Evolutionary conservation across 2,113 vertebrate species (phyloP).

Genomic region (Turdus rufiventris): DNA sequence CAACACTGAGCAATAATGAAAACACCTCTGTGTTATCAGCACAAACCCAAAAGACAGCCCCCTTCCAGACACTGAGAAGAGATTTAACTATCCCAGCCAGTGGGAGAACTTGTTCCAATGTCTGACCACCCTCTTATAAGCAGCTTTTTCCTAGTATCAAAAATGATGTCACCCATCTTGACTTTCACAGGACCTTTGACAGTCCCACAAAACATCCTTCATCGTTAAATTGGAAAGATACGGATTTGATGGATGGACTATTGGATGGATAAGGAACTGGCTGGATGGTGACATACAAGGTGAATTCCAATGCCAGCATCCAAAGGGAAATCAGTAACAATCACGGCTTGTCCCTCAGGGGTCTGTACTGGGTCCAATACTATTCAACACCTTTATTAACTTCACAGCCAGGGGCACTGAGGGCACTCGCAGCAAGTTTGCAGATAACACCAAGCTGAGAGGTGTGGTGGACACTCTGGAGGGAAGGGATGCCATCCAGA

Average conservation of each 20-base stretch:
- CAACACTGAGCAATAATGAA: background rate
- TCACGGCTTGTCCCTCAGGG: background rate
- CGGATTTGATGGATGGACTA: accelerated
- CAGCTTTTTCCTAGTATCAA: background rate
- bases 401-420: background rate
- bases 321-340: background rate
- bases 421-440: background rate
- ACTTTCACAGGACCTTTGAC: background rate
- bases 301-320: background rate
- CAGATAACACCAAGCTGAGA: background rate
- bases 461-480: background rate
- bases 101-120: background rate
- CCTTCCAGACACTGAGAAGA: background rate
- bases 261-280: accelerated
- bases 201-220: background rate
- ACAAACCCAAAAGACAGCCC: background rate
- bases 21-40: background rate
- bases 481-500: background rate
- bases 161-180: background rate
- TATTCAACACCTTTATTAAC: background rate
- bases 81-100: background rate
- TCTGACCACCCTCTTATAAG: background rate
- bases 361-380: accelerated
- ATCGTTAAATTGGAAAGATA: accelerated
- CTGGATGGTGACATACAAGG: background rate